These are phyloP conservation scores for Drosophila lacertosa DNA, from an alignment of 1,140 invertebrate species.

Conservation along the genomic window DNA sequence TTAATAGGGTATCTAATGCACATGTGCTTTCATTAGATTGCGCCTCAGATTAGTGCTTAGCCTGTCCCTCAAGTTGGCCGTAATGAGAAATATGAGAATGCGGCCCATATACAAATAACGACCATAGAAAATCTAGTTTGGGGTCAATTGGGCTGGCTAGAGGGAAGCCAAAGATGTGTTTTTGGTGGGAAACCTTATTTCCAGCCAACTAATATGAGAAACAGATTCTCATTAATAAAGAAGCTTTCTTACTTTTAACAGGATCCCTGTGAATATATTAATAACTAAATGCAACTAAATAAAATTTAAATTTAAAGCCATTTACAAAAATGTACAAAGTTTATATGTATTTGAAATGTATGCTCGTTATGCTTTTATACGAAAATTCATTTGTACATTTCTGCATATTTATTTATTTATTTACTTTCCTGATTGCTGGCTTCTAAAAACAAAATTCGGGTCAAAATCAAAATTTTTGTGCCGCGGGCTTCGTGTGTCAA, in stretches of 20 bases:
- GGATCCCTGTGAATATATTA: too few species aligned
- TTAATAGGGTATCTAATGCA: conserved; percentile 30
- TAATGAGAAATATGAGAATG: conserved; percentile 33
- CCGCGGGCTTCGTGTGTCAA: conserved; percentile 44
- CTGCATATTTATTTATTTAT: conserved; percentile 17
- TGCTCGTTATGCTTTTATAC: too few species aligned
- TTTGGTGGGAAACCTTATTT: conserved; percentile 12
- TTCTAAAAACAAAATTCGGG: conserved; percentile 23
- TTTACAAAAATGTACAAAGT: not conserved
- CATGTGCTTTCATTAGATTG: conserved; percentile 55
- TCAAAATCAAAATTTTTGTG: conserved; percentile 31
- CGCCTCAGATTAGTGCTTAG: conserved; percentile 31
- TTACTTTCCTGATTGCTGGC: conserved; percentile 19
- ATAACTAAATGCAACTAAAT: not conserved
- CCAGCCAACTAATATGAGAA: not conserved
- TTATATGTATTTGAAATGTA: too few species aligned
- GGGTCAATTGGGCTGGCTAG: conserved; percentile 7
- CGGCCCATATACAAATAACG: not conserved
- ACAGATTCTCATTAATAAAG: conserved; percentile 8
- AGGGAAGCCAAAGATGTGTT: conserved; percentile 29
- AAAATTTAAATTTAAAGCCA: not conserved
- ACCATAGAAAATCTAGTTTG: conserved; percentile 1
- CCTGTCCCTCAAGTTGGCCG: not conserved
- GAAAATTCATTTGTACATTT: not conserved
- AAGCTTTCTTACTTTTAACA: too few species aligned